These are phyloP conservation scores for Goniozus legneri DNA, from an alignment of 1,140 invertebrate species.

Conservation along the genomic window DNA sequence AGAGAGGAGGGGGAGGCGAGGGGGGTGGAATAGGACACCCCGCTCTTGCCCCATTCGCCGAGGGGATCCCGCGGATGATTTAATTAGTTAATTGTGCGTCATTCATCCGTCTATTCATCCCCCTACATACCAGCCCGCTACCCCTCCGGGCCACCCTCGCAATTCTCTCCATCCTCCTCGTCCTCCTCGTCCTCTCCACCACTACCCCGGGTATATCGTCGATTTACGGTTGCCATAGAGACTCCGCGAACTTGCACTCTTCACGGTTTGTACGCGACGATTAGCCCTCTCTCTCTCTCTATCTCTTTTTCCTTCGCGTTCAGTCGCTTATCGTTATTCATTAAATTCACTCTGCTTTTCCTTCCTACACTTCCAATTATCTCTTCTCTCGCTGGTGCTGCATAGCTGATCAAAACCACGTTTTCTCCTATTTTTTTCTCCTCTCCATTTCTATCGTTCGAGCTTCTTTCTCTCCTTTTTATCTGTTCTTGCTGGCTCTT, in stretches of 20 bases:
- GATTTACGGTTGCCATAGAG: conserved; percentile 44
- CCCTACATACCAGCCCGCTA: no score
- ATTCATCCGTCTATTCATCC: conserved; percentile 55
- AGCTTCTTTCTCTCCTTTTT: background rate
- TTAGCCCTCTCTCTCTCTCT: conserved; percentile 8
- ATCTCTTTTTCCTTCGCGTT: background rate
- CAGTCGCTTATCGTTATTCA: background rate
- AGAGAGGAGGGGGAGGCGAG: no score
- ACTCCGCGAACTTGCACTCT: conserved; percentile 33
- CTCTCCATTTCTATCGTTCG: background rate
- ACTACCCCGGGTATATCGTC: conserved; percentile 28
- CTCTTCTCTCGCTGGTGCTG: no score
- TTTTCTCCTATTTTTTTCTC: conserved; percentile 10
- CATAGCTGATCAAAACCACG: no score
- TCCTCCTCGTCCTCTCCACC: conserved; percentile 24
- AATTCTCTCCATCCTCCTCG: conserved; percentile 21
- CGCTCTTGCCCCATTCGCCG: no score
- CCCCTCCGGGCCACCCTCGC: no score
- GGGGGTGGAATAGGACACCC: no score
- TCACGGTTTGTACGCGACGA: conserved; percentile 21
- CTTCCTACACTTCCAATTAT: background rate
- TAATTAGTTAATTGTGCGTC: conserved; percentile 56
- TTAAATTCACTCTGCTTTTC: background rate
- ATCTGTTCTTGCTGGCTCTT: background rate
- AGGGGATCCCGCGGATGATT: conserved; percentile 52